phyloP scores from a whole-genome alignment of 2,797 vertebrate genomes.

The Cheracebus regulus region DNA sequence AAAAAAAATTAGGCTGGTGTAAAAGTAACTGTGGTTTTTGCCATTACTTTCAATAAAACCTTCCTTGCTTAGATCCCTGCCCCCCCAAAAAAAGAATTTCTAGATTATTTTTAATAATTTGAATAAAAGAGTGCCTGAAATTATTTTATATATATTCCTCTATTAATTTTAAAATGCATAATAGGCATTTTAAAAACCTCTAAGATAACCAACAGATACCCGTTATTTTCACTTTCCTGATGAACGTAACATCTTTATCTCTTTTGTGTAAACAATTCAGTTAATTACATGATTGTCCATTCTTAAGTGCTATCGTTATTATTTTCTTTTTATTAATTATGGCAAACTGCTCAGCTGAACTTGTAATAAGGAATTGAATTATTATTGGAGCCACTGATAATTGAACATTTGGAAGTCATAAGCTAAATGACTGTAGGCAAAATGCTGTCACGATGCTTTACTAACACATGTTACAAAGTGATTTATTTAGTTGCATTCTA shows the following conservation, averaged over 20 bases:
- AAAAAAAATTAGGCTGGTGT: too few species aligned
- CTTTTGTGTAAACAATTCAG: slow-evolving; percentile 27
- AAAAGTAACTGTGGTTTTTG: too few species aligned
- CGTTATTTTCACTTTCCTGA: neutral
- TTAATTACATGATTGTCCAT: slow-evolving; percentile 63
- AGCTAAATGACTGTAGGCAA: slow-evolving; percentile 62
- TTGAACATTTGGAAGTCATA: slow-evolving; percentile 62
- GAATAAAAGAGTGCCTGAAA: neutral
- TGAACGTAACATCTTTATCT: slow-evolving; percentile 9
- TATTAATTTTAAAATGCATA: neutral
- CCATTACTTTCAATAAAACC: too few species aligned
- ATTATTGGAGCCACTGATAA: slow-evolving; percentile 67
- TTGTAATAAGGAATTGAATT: slow-evolving; percentile 65
- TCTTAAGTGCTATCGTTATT: slow-evolving; percentile 73
- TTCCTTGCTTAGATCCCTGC: too few species aligned
- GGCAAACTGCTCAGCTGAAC: slow-evolving; percentile 54
- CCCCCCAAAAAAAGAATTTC: neutral
- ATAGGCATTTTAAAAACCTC: neutral
- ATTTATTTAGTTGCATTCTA: neutral
- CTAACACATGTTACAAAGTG: neutral
- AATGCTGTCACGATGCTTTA: slow-evolving; percentile 18
- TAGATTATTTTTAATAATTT: neutral
- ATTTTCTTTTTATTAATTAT: slow-evolving; percentile 74
- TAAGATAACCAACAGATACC: slow-evolving; percentile 40
- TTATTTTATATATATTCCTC: neutral